Evolutionary conservation across 2,797 vertebrate genomes (phyloP).

Genomic region (Phylloscopus collybita): DNA sequence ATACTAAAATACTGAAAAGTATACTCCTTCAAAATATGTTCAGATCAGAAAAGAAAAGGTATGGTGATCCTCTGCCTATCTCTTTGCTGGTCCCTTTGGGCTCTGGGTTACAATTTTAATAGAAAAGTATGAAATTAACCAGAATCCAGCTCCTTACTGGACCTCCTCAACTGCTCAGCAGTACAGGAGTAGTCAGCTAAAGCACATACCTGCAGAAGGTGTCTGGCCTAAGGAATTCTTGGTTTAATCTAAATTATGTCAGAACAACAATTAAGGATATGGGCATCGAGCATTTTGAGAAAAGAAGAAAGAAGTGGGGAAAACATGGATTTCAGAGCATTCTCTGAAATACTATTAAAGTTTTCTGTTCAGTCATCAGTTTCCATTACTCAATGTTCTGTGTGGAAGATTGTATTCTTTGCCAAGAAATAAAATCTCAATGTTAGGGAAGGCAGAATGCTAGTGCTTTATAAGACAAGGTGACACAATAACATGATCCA

Average conservation of each 20-base stretch:
- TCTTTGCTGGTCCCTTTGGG: not conserved
- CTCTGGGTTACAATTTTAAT: not conserved
- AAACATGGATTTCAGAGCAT: not conserved
- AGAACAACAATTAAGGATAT: not conserved
- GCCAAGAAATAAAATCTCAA: not conserved
- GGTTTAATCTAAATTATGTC: not conserved
- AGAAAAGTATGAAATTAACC: not conserved
- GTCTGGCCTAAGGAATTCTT: not conserved
- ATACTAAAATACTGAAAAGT: not conserved
- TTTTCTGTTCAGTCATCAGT: not conserved
- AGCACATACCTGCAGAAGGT: not conserved
- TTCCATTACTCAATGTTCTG: not conserved
- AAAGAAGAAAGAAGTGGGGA: not conserved
- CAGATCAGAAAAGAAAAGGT: not conserved
- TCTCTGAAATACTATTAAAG: not conserved
- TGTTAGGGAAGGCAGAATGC: not conserved
- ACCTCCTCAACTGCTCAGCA: not conserved
- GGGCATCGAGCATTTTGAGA: not conserved
- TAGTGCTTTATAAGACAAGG: not conserved
- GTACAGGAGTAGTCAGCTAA: not conserved
- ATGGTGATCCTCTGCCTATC: not conserved
- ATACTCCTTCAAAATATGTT: not conserved
- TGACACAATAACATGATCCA: not conserved
- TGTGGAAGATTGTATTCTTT: not conserved
- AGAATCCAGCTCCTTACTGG: not conserved